Evolutionary conservation across 2,888 invertebrate species (phyloP), one percentile per base, ranked within the genome.

Genomic region (Blastobasis adustella): DNA sequence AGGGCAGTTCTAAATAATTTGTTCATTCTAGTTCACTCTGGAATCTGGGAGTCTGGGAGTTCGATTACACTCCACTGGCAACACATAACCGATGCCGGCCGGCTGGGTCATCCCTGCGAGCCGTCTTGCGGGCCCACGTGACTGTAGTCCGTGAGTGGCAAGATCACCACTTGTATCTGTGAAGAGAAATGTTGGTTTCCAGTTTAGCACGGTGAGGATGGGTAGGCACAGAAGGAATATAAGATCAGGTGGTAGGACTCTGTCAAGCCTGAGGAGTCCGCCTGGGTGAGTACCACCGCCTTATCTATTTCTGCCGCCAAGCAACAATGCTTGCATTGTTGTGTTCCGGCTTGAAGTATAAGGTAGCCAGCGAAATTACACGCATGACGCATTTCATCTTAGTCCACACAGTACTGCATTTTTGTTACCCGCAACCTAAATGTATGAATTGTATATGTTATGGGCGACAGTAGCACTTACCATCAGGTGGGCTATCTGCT

Each of bases 101-200:
- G 48, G 52, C 53, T 57, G 56, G 49, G 70, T 73, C 73, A 75
- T 56, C 61, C 69, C 50, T 58, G 61, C 45, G 64, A 52, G 46
- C 50, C 51, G 53, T 74, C 73, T n/a, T 60, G 57, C 1, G 69
- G 52, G 7, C 73, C 63, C 54, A 87, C 83, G 69, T 83, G 76
- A 54, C 86, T 79, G 65, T 79, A 80, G 59, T 89, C 82, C 0
- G 84, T 91, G 47, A 92, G 80, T 0, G 95, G 95, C 4, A 94
- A 92, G 52, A 96, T 95, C 54, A 95, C 92, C 53, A 96, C 92
- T 78, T 93, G 93, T 59, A 96, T 89, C 88, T 89, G 74, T 10
- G 73, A 70, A 6, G 42, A 38, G 45, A 37, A 40, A 36, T 6
- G 1, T 10, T 9, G 6, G 4, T 10, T 40, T 37, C 4, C 5